Percentiles rank a stretch among this genome's conserved stretches.
Conservation (phyloP, 2,113 vertebrate species). For the human (Homo sapiens) region GRCh38 chr20:16408501-16409000, state of each 20-base stretch:
- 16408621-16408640: slow-evolving; percentile 50
- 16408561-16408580: slow-evolving; percentile 62
- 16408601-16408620: slow-evolving; percentile 66
- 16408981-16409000: background rate
- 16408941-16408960: background rate
- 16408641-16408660: slow-evolving; percentile 46
- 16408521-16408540: slow-evolving; percentile 59
- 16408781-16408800: background rate
- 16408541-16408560: slow-evolving; percentile 26
- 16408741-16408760: background rate
- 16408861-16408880: background rate
- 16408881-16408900: background rate
- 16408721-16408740: slow-evolving; percentile 40
- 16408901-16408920: background rate
- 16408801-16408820: background rate
- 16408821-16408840: background rate
- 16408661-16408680: slow-evolving; percentile 58
- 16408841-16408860: background rate
- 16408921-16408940: background rate
- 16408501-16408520: slow-evolving; percentile 66
- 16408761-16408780: slow-evolving; percentile 15
- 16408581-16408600: slow-evolving; percentile 57
- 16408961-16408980: background rate
- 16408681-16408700: slow-evolving; percentile 6
- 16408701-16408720: slow-evolving; percentile 52